Evolutionary conservation across 2,113 vertebrate species (phyloP), one percentile per base, ranked within the genome.

Genomic region (Pelusios castaneus): DNA sequence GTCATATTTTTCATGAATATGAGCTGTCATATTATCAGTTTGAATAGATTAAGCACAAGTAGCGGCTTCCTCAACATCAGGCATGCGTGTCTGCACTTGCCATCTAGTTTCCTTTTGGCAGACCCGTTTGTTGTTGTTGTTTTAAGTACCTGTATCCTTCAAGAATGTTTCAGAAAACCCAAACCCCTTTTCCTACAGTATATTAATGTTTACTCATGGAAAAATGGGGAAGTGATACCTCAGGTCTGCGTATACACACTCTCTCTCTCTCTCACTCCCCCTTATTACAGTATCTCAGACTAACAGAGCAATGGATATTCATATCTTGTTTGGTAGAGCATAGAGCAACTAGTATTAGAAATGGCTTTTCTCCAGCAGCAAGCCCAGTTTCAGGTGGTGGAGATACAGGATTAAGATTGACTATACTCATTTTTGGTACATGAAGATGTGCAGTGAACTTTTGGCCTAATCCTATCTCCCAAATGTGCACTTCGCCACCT

Each of bases 1-100:
- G 22, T 47, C 67, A 77, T 89, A 78, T 89, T 96, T 52, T 97
- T 94, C 80, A 73, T 70, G 45, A 13, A 83, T 86, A 80, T 92
- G 73, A 92, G 67, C 8, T 56, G n/a, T 52, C n/a, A 31, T 43
- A 29, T 16, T 49, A 47, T 38, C n/a, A 38, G 17, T 70, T 60
- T 84, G 63, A 93, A 82, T 22, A 38, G 63, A 84, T 80, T 78
- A 91, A 38, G 60, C 79, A 67, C 0, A 0, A 83, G 90, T 63
- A 86, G 27, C 19, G 49, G 87, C 49, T 87, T 83, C 76, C 85
- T 86, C 47, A 84, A 51, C 47, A 29, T 56, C 0, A 0, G 77
- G 82, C 6, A 27, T 45, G 41, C 52, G 34, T 75, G 31, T 24
- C 24, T 78, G 8, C 29, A 5, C 4, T 4, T 94, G 90, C 58